phyloP scores from a whole-genome alignment of 2,113 vertebrate species.

The Alosa alosa region DNA sequence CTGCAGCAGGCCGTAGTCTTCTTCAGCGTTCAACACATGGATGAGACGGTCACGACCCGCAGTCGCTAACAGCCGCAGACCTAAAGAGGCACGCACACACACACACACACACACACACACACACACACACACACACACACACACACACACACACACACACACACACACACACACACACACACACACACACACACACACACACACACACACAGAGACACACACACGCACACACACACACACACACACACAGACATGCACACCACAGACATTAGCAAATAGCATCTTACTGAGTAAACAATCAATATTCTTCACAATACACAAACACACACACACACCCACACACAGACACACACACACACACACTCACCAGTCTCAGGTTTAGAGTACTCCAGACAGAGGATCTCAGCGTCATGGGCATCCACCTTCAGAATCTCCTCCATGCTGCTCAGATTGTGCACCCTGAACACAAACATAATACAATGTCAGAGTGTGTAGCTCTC shows the following conservation, averaged over 20 bases:
- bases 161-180: background rate
- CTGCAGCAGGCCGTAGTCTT: conserved; percentile 86
- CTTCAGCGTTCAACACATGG: conserved; percentile 86
- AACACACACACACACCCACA: conserved; percentile 7
- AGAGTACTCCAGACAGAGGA: conserved; percentile 92
- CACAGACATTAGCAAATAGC: background rate
- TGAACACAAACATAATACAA: conserved; percentile 48
- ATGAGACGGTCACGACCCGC: conserved; percentile 93
- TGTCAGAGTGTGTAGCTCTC: background rate
- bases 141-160: background rate
- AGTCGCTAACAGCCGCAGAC: conserved; percentile 88
- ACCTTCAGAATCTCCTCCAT: conserved; percentile 87
- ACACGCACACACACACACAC: background rate
- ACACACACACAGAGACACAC: background rate
- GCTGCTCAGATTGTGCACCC: conserved; percentile 86
- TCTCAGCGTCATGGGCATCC: conserved; percentile 91
- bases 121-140: background rate
- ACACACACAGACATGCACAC: background rate
- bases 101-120: background rate
- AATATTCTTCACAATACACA: background rate
- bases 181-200: background rate
- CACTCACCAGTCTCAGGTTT: conserved; percentile 87
- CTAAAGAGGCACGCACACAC: conserved; percentile 60
- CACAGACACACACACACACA: conserved; percentile 59
- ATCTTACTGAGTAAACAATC: background rate